phyloP scores from a whole-genome alignment of 2,888 invertebrate species.

The Tenthredo notha region DNA sequence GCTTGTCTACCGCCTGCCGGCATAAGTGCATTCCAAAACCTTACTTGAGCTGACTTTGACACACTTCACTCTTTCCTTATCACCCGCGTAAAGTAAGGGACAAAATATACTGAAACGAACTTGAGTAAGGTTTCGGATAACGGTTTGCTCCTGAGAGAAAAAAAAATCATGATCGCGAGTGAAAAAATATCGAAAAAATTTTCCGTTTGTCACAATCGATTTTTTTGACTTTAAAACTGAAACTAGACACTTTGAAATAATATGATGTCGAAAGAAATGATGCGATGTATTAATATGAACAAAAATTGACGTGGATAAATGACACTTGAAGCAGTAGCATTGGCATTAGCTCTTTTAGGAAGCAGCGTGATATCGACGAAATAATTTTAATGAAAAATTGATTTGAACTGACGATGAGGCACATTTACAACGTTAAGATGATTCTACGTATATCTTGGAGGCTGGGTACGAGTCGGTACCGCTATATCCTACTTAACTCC shows the following conservation, averaged over 20 bases:
- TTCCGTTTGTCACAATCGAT: neutral
- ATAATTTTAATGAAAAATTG: neutral
- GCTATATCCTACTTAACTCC: neutral
- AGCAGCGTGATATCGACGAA: neutral
- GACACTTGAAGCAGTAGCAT: neutral
- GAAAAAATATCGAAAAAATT: neutral
- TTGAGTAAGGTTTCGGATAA: neutral
- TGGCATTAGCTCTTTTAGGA: neutral
- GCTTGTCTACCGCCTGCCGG: neutral
- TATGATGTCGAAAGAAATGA: neutral
- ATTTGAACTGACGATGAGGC: neutral
- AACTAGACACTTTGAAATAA: neutral
- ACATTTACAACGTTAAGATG: neutral
- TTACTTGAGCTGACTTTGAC: conserved; percentile 3
- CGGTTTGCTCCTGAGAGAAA: neutral
- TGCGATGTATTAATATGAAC: neutral
- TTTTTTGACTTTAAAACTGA: neutral
- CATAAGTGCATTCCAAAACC: conserved; percentile 3
- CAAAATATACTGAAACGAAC: neutral
- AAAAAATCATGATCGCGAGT: neutral
- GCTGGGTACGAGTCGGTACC: neutral
- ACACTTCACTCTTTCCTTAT: neutral
- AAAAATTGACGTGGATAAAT: neutral
- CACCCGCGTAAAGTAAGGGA: neutral
- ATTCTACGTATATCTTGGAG: neutral